Base-by-base conservation (phyloP, 1,140 invertebrate species). In the Panagrolaimus sp. region DNA sequence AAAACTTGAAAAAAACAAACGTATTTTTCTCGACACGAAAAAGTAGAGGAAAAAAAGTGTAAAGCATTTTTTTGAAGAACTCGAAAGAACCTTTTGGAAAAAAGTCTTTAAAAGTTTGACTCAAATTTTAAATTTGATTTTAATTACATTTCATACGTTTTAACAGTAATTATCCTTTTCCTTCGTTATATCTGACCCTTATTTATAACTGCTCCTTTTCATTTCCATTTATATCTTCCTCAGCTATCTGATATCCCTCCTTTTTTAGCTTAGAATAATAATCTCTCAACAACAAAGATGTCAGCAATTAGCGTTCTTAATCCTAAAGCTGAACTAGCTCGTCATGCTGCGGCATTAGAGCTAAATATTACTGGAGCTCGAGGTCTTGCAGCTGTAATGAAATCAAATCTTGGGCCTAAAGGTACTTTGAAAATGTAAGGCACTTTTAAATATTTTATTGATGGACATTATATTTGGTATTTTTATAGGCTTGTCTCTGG, bases 401-500 rank as follows among this genome's bases (percentile, higher is more conserved):
- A 90, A 85, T 91, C 92, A 70, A 99, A 98, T 87, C 88, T 99
- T 71, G 96, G 96, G 6, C 96, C 96, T 0, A 96, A 96, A 86
- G 96, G 96, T 81, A 99, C 96, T 28, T 91, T 98, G 88, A 99
- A 99, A 89, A 98, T 99, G 96, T 97, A 88, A 89, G 91, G 43
- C 12, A 72, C 26, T 43, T 5, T 55, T n/a, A 9, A 26, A 43
- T 38, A 45, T n/a, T 46, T 17, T 9, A 14, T 63, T 43, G 46
- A 1, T 43, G 32, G 6, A 4, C 15, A 75, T 74, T 72, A 67
- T 70, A 38, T 14, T 43, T 63, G 63, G 45, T 26, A 73, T 71
- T 15, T 71, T 83, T 84, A 68, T 77, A 98, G 94, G 94, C 87
- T 99, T 78, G 95, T 99, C 1, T 98, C 95, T 75, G 96, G 96